phyloP scores from a whole-genome alignment of 2,888 invertebrate species.

The Lycocerus yunnanus region DNA sequence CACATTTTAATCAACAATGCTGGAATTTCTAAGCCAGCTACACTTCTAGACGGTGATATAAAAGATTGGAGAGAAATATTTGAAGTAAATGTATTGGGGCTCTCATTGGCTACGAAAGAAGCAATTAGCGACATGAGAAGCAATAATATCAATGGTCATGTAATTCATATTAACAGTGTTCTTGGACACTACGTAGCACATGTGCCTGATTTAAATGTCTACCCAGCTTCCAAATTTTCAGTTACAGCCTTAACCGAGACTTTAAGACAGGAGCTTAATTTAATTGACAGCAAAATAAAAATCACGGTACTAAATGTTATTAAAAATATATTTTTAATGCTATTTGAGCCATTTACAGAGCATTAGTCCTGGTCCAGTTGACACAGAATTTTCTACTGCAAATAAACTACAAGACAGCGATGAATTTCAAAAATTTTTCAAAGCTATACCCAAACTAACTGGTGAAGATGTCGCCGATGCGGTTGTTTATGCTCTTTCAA shows the following conservation, averaged over 20 bases:
- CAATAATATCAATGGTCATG: not conserved
- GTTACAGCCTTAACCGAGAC: not conserved
- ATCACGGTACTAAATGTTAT: not conserved
- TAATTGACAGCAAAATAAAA: not conserved
- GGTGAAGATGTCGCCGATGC: constrained; percentile 5
- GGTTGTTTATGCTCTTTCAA: not conserved
- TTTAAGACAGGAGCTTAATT: not conserved
- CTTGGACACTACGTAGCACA: not conserved
- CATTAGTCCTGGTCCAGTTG: constrained; percentile 30
- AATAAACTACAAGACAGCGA: not conserved
- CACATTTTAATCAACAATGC: constrained; percentile 7
- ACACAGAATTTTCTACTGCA: constrained; percentile 21
- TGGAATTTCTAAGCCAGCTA: not conserved
- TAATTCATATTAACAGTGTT: not conserved
- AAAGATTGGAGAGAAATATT: not conserved
- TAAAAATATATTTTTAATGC: not conserved
- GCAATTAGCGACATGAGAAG: not conserved
- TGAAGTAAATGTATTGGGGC: not conserved
- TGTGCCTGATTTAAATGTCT: not conserved
- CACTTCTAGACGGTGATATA: not conserved
- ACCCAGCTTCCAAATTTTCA: not conserved
- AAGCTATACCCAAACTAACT: not conserved
- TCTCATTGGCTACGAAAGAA: not conserved
- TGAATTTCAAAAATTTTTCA: constrained; percentile 8
- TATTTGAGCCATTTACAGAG: constrained; percentile 17